These are phyloP conservation scores for Eutrigla gurnardus DNA, from an alignment of 2,797 vertebrate genomes.

Conservation along the genomic window DNA sequence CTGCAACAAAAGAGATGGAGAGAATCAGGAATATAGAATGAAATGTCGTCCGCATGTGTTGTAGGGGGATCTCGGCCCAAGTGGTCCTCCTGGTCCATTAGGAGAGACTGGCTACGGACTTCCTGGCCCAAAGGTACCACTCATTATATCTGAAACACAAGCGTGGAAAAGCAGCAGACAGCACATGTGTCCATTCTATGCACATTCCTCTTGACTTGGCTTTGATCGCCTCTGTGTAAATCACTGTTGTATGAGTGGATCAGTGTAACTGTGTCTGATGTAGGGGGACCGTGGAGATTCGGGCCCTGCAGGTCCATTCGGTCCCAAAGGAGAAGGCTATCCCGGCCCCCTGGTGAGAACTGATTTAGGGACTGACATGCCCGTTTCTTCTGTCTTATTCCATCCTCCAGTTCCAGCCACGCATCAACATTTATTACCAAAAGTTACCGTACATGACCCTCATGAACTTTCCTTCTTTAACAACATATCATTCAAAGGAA, in stretches of 20 bases:
- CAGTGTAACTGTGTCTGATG: constrained; percentile 12
- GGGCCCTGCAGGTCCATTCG: constrained; percentile 86
- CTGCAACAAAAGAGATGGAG: no score
- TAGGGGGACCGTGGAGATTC: constrained; percentile 89
- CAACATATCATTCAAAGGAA: constrained; percentile 12
- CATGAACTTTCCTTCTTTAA: neutral
- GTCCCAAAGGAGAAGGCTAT: constrained; percentile 91
- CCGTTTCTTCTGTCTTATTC: constrained; percentile 3
- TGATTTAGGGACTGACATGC: constrained; percentile 3
- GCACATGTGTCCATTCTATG: constrained; percentile 26
- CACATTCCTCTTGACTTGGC: no score
- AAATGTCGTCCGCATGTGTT: constrained; percentile 20
- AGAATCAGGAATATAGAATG: neutral
- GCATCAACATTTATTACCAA: constrained; percentile 38
- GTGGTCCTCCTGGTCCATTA: constrained; percentile 85
- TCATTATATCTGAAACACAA: neutral
- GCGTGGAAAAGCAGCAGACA: neutral
- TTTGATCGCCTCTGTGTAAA: constrained; percentile 24
- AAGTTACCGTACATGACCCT: constrained; percentile 14
- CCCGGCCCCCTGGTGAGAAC: constrained; percentile 87
- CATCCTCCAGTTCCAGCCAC: constrained; percentile 14
- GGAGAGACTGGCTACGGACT: constrained; percentile 92
- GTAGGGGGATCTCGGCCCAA: constrained; percentile 89
- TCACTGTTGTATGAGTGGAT: constrained; percentile 27
- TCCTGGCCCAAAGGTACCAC: constrained; percentile 90